These are phyloP conservation scores for Pseudomyrmex sp. DNA, from an alignment of 1,140 invertebrate species.

Conservation along the genomic window DNA sequence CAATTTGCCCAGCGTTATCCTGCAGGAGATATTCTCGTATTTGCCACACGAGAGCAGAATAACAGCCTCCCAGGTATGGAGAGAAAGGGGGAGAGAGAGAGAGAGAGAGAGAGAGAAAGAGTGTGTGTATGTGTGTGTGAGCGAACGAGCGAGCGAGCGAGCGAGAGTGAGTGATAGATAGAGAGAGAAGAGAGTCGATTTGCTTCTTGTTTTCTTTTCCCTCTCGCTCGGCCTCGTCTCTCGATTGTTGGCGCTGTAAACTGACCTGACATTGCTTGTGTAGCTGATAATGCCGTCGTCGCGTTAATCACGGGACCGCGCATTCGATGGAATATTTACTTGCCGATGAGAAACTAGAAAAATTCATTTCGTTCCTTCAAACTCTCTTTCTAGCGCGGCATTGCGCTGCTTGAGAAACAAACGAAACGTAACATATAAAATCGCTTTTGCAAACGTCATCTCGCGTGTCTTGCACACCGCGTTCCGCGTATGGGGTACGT, in stretches of 20 bases:
- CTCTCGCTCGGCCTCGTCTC: neutral
- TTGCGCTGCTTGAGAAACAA: too few species aligned
- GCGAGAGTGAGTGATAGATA: too few species aligned
- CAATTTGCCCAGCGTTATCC: conserved; percentile 87
- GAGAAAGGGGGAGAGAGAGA: neutral
- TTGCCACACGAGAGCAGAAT: conserved; percentile 86
- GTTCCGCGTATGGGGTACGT: too few species aligned
- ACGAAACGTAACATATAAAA: too few species aligned
- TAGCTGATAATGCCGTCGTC: conserved; percentile 27
- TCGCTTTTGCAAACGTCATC: too few species aligned
- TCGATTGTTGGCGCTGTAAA: conserved; percentile 40
- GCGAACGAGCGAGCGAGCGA: too few species aligned
- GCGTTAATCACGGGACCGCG: neutral
- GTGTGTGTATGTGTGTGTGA: neutral
- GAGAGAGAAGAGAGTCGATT: neutral
- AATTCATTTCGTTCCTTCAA: too few species aligned
- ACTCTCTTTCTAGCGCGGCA: too few species aligned
- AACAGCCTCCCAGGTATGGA: conserved; percentile 85
- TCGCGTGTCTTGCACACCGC: too few species aligned
- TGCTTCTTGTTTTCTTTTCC: conserved; percentile 36
- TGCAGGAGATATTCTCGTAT: conserved; percentile 88
- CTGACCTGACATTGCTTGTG: conserved; percentile 47
- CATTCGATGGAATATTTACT: conserved; percentile 4
- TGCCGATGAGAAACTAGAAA: neutral
- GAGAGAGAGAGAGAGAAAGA: too few species aligned